A percentile compares a stretch with the other conserved stretches of the same genome.
Conservation (phyloP, 2,888 invertebrate genomes). For the Microplitis manilae region DNA sequence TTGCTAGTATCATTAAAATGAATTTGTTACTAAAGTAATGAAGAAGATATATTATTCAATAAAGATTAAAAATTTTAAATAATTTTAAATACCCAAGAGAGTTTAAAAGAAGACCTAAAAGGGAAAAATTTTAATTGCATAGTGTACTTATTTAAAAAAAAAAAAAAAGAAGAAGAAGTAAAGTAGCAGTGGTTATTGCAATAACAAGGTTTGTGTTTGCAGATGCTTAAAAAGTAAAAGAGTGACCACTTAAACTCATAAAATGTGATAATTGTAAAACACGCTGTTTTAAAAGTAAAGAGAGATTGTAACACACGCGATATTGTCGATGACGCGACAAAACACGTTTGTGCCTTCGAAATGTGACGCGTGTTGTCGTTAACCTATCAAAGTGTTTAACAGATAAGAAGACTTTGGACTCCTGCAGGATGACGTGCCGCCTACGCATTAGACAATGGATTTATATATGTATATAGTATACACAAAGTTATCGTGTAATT, state of each 20-base stretch:
- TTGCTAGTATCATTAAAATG: too few relatives aligned
- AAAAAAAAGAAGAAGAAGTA: neutral
- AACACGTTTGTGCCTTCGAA: conserved; percentile 27
- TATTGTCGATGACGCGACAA: conserved; percentile 40
- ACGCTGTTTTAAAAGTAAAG: neutral
- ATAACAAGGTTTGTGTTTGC: conserved; percentile 9
- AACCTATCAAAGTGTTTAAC: neutral
- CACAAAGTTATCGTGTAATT: neutral
- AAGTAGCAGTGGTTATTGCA: neutral
- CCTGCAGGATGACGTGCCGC: conserved; percentile 14
- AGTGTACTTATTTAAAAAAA: neutral
- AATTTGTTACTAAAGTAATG: too few relatives aligned
- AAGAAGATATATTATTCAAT: too few relatives aligned
- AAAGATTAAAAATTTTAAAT: too few relatives aligned
- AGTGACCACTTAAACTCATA: neutral
- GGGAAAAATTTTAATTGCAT: neutral
- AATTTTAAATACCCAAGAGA: too few relatives aligned
- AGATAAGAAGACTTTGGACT: neutral
- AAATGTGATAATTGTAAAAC: conserved; percentile 23
- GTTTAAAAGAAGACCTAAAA: neutral
- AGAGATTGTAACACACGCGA: conserved; percentile 19
- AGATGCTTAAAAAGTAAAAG: neutral
- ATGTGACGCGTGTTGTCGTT: conserved; percentile 35
- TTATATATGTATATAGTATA: neutral
- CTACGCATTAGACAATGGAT: conserved; percentile 17